Evolutionary conservation across 2,797 vertebrate genomes (phyloP).

Genomic region (Coregonus ussuriensis): DNA sequence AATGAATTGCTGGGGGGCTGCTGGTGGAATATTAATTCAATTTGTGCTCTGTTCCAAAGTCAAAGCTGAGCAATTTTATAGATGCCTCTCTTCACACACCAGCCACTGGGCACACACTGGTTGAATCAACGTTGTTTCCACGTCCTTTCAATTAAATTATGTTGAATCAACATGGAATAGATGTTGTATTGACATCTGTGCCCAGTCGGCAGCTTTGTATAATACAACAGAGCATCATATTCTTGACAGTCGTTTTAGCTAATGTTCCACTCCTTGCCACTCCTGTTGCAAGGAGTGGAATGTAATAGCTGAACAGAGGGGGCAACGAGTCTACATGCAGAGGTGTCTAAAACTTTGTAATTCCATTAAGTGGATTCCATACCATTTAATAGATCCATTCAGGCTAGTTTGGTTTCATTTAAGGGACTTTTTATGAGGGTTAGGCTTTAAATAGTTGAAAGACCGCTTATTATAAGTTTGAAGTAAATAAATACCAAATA

Average conservation of each 20-base stretch:
- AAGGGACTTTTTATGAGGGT: not conserved
- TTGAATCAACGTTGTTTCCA: too few relatives aligned
- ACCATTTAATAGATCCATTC: not conserved
- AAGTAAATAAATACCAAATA: too few relatives aligned
- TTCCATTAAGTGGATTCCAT: not conserved
- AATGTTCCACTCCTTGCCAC: too few relatives aligned
- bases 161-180: too few relatives aligned
- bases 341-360: not conserved
- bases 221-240: not conserved
- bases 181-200: too few relatives aligned
- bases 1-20: slow-evolving; percentile 35
- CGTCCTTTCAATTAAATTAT: too few relatives aligned
- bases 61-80: slow-evolving; percentile 19
- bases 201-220: not conserved
- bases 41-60: slow-evolving; percentile 39
- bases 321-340: not conserved
- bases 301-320: too few relatives aligned
- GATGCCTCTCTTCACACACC: slow-evolving; percentile 1
- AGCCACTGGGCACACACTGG: not conserved
- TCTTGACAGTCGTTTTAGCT: not conserved
- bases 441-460: too few relatives aligned
- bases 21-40: slow-evolving; percentile 49
- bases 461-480: too few relatives aligned
- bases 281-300: too few relatives aligned
- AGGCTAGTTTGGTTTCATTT: not conserved